Evolutionary conservation across 2,797 vertebrate genomes (phyloP).

Genomic region (Myotis daubentonii): DNA sequence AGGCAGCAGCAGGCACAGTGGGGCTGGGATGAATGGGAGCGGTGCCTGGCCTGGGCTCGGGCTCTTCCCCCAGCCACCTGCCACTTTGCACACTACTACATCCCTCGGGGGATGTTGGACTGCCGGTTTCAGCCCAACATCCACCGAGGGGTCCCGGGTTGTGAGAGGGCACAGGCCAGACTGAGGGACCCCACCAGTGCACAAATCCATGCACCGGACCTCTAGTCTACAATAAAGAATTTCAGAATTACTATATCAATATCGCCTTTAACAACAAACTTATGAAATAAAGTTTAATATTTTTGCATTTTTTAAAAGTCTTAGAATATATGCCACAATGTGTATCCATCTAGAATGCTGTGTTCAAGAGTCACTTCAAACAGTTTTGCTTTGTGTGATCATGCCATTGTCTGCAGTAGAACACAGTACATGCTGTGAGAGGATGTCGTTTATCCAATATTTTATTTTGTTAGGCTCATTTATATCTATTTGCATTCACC

Average conservation of each 20-base stretch:
- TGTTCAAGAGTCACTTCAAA: not conserved
- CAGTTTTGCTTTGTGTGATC: not conserved
- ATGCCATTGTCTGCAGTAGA: not conserved
- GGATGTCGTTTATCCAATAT: not conserved
- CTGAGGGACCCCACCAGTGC: no score
- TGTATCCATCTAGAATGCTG: not conserved
- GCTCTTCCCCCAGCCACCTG: no score
- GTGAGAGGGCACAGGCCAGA: no score
- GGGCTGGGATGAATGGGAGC: no score
- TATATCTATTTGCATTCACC: not conserved
- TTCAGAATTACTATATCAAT: not conserved
- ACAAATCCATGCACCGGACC: no score
- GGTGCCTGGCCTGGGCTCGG: no score
- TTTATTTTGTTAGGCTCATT: constrained; percentile 26
- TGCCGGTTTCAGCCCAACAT: no score
- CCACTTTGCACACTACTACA: no score
- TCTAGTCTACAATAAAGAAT: not conserved
- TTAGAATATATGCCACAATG: not conserved
- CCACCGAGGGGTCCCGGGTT: no score
- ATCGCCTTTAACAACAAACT: not conserved
- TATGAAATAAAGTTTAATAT: not conserved
- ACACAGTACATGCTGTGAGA: not conserved
- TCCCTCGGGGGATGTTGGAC: no score
- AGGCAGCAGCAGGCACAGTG: no score
- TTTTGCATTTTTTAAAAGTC: not conserved